phyloP scores from a whole-genome alignment of 2,888 invertebrate genomes.

The Apoda limacodes region DNA sequence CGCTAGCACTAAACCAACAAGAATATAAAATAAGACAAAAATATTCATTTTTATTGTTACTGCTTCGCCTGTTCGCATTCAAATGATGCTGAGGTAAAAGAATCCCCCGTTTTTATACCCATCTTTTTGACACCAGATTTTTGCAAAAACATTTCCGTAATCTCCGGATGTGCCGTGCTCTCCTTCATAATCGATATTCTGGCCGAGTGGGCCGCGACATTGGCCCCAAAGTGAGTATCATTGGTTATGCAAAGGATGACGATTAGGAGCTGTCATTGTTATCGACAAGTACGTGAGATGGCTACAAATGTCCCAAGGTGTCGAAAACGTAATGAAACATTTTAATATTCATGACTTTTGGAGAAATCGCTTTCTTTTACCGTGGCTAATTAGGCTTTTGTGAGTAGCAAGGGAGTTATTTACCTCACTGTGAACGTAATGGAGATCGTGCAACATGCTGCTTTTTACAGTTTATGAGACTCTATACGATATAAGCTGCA shows the following conservation, averaged over 20 bases:
- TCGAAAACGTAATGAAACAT: conserved; percentile 32
- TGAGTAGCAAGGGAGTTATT: too few species aligned
- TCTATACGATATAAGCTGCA: too few species aligned
- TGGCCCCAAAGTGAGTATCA: conserved; percentile 56
- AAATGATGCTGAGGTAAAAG: conserved; percentile 48
- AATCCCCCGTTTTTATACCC: conserved; percentile 43
- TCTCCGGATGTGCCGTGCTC: conserved; percentile 48
- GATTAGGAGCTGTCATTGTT: conserved; percentile 62
- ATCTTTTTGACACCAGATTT: conserved; percentile 24
- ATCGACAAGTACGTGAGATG: conserved; percentile 41
- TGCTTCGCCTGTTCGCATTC: conserved; percentile 36
- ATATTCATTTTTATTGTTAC: conserved; percentile 42
- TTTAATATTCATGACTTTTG: conserved; percentile 54
- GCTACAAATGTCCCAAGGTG: conserved; percentile 27
- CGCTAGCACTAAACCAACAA: conserved; percentile 40
- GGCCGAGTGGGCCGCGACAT: conserved; percentile 48
- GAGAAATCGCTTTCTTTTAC: conserved; percentile 40
- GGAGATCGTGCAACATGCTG: too few species aligned
- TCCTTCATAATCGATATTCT: conserved; percentile 54
- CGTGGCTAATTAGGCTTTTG: conserved; percentile 34
- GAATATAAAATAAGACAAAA: conserved; percentile 39
- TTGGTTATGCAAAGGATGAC: conserved; percentile 49
- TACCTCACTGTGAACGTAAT: too few species aligned
- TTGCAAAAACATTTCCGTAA: conserved; percentile 42
- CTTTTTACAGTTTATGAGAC: too few species aligned